These are phyloP conservation scores for Tinamus major DNA, from an alignment of 2,797 vertebrate species.

Conservation along the genomic window DNA sequence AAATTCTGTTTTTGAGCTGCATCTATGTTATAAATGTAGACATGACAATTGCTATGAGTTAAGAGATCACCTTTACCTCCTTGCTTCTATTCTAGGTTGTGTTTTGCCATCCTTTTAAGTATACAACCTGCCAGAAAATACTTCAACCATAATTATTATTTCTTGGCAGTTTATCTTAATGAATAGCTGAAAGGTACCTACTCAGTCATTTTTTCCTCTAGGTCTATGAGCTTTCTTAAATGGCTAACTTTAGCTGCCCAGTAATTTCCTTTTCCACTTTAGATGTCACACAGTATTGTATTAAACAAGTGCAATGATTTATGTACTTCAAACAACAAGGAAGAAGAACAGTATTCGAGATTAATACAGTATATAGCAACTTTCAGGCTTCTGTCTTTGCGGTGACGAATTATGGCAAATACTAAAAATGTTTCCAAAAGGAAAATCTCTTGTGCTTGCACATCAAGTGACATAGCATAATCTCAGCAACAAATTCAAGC, in stretches of 20 bases:
- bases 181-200: not conserved
- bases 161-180: constrained; percentile 11
- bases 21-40: not conserved
- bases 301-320: not conserved
- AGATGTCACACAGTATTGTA: not conserved
- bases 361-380: not conserved
- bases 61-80: not conserved
- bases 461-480: not conserved
- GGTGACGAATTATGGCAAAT: not conserved
- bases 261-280: constrained; percentile 23
- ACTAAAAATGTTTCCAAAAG: not conserved
- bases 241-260: not conserved
- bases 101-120: not conserved
- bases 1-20: not conserved
- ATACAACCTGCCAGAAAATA: not conserved
- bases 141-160: not conserved
- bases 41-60: not conserved
- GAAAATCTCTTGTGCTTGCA: not conserved
- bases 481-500: not conserved
- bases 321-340: not conserved
- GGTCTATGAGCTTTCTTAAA: not conserved
- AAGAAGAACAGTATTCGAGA: not conserved
- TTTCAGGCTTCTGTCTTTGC: not conserved
- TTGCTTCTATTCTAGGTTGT: not conserved
- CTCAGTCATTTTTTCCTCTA: not conserved